phyloP scores from a whole-genome alignment of 1,140 invertebrate genomes.

The Halesus radiatus region DNA sequence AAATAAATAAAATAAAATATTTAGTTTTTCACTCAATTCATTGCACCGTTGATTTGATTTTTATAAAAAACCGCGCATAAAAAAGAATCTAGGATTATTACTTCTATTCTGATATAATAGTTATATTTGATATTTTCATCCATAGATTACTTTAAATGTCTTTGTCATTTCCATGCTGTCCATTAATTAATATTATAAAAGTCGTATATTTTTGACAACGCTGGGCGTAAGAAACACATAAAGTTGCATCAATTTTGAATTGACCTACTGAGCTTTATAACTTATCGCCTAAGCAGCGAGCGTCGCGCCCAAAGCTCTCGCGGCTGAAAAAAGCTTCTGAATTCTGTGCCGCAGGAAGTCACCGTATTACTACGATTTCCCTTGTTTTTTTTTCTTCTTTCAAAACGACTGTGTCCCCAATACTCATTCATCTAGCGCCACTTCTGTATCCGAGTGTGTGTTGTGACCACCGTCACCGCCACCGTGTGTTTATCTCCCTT shows the following conservation, averaged over 20 bases:
- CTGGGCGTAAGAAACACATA: not conserved
- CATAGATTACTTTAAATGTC: too few relatives aligned
- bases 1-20: too few relatives aligned
- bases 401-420: slow-evolving; percentile 52
- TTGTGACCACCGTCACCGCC: not conserved
- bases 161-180: too few relatives aligned
- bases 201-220: not conserved
- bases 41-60: too few relatives aligned
- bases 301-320: slow-evolving; percentile 7
- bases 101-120: too few relatives aligned
- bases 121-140: too few relatives aligned
- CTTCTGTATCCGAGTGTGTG: not conserved
- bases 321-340: slow-evolving; percentile 34
- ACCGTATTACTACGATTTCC: slow-evolving; percentile 36
- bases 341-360: slow-evolving; percentile 48
- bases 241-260: not conserved
- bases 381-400: slow-evolving; percentile 33
- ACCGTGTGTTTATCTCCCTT: slow-evolving; percentile 19
- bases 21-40: too few relatives aligned
- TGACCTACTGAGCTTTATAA: not conserved
- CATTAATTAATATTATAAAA: too few relatives aligned
- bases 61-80: too few relatives aligned
- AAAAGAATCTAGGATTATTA: too few relatives aligned
- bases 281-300: slow-evolving; percentile 17
- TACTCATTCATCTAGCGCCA: slow-evolving; percentile 49